These are phyloP conservation scores for Alectura lathami DNA, from an alignment of 2,113 vertebrate species.

Conservation along the genomic window DNA sequence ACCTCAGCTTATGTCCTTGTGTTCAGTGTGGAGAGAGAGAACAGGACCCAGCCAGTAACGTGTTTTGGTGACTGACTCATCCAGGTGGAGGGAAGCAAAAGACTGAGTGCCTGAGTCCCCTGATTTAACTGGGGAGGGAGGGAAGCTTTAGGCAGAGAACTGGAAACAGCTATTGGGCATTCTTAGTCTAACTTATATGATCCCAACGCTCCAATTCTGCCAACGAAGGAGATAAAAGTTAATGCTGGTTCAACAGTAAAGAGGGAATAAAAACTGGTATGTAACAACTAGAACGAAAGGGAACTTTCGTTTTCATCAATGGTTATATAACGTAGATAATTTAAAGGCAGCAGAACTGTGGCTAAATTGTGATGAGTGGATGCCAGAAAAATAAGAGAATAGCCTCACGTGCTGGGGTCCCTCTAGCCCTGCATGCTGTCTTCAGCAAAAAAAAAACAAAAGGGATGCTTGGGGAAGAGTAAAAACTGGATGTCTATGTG, in stretches of 20 bases:
- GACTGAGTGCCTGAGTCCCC: too few relatives aligned
- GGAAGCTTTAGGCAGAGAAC: neutral
- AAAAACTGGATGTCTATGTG: neutral
- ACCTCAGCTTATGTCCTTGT: accelerated
- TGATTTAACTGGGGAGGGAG: neutral
- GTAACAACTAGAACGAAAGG: neutral
- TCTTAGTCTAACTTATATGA: neutral
- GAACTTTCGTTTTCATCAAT: neutral
- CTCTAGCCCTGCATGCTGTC: too few relatives aligned
- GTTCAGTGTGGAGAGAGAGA: neutral
- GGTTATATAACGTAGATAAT: neutral
- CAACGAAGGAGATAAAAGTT: neutral
- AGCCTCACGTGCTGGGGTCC: neutral
- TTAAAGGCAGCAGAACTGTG: neutral
- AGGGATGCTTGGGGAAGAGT: neutral
- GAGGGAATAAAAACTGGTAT: neutral
- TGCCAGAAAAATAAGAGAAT: neutral
- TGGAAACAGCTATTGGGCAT: neutral
- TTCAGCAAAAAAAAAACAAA: neutral
- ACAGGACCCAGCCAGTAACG: neutral
- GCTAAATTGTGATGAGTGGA: neutral
- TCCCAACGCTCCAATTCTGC: neutral
- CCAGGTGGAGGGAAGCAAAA: neutral
- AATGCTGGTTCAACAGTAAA: neutral
- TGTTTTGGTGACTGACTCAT: neutral